Conservation (phyloP, 2,888 invertebrate species). For the Macrosiphum euphorbiae region DNA sequence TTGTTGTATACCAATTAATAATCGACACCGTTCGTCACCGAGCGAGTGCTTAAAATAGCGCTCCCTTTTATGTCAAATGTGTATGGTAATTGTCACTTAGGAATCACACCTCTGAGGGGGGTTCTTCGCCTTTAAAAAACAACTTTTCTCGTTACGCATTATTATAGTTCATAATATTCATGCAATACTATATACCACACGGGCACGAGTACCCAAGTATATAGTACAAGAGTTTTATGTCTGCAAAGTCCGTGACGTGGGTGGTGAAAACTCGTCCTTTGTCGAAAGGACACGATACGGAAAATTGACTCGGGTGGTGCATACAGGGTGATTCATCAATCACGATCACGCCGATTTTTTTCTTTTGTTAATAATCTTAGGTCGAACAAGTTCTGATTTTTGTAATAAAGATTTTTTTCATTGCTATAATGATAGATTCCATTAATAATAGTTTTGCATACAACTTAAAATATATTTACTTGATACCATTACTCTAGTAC, state of each 20-base stretch:
- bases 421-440: not conserved
- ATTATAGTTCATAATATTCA: not conserved
- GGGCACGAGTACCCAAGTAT: not conserved
- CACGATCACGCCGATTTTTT: not conserved
- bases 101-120: not conserved
- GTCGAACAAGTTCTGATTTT: not conserved
- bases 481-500: not conserved
- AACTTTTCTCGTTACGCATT: conserved; percentile 21
- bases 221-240: not conserved
- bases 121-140: not conserved
- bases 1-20: not conserved
- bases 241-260: not conserved
- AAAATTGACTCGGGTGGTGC: not conserved
- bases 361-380: not conserved
- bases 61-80: not conserved
- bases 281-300: not conserved
- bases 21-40: not conserved
- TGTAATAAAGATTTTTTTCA: not conserved
- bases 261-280: not conserved
- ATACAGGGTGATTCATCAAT: not conserved
- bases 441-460: not conserved
- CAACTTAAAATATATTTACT: not conserved
- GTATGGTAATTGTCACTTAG: not conserved
- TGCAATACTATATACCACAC: not conserved
- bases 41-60: not conserved